Evolutionary conservation across 2,797 vertebrate genomes (phyloP), one percentile per base, ranked within the genome.

Genomic region (Sebastes vulpes): DNA sequence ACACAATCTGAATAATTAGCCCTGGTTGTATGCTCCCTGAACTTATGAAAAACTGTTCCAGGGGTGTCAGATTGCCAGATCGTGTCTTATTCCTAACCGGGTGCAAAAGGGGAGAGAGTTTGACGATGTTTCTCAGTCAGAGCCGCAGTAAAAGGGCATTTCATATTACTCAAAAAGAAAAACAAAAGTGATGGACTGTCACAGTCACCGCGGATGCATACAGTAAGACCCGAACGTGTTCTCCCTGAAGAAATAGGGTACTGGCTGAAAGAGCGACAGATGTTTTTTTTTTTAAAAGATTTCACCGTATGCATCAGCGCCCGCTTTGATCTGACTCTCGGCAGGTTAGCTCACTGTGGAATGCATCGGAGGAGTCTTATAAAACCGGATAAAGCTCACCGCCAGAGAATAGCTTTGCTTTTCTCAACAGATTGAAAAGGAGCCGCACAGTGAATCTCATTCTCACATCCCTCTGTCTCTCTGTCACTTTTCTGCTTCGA

Each of bases 301-400:
- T 87, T 84, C 26, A 60, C 72, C 58, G 35, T 89, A 65, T 86
- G 89, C 84, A 86, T 89, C 73, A 56, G 77, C 54, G 9, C 77
- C 58, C 9, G 70, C 91, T 94, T 93, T 93, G 93, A 94, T 93
- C 75, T 77, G 89, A 81, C 88, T 91, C 90, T 87, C 88, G 3
- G 90, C 90, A 92, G 92, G 91, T 92, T 89, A 84, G 87, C 86
- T 88, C 85, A 53, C 74, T 48, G 86, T 67, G 82, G 89, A 92
- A 85, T 48, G 80, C 80, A 82, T 80, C 58, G 65, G 86, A 89
- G 79, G 86, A 92, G 88, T 85, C 85, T 93, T 89, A 92, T 89
- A 83, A 92, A 93, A 88, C 79, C 86, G 81, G 91, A 92, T 91
- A 88, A 93, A 90, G 90, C 90, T 91, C 86, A 65, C 80, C 59